Conservation (phyloP, 2,113 vertebrate species). For the Bombycilla garrulus region DNA sequence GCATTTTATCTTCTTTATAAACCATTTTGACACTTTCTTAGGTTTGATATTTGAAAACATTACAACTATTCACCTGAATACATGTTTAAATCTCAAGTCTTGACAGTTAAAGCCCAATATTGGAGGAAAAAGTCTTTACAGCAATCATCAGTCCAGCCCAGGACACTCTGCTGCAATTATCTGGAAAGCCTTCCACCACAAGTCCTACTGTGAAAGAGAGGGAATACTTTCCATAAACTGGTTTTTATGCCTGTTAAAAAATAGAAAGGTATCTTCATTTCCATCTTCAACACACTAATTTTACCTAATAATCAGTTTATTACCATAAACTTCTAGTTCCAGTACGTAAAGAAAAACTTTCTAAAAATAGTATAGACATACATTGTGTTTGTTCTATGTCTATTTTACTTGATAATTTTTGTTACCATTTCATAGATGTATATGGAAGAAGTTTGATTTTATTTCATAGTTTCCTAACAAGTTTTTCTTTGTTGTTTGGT, state of each 20-base stretch:
- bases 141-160: slow-evolving; percentile 31
- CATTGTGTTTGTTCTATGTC: background rate
- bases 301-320: background rate
- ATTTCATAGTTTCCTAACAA: background rate
- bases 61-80: slow-evolving; percentile 14
- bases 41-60: slow-evolving; percentile 42
- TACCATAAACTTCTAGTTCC: background rate
- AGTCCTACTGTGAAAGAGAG: background rate
- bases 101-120: slow-evolving; percentile 1
- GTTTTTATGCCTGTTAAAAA: slow-evolving; percentile 27
- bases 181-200: slow-evolving; percentile 7
- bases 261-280: background rate
- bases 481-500: too few relatives aligned
- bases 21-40: slow-evolving; percentile 23
- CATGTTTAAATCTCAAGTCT: slow-evolving; percentile 29
- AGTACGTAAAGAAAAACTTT: background rate
- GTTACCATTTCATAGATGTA: background rate
- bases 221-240: background rate
- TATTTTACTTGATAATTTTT: background rate
- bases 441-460: background rate
- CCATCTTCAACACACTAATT: background rate
- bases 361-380: background rate
- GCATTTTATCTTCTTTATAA: background rate
- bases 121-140: slow-evolving; percentile 38
- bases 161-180: slow-evolving; percentile 33